Percentiles rank a stretch among this genome's conserved stretches.
These are phyloP conservation scores for Phalloptychus januarius DNA, from an alignment of 2,797 vertebrate species.

Conservation along the genomic window DNA sequence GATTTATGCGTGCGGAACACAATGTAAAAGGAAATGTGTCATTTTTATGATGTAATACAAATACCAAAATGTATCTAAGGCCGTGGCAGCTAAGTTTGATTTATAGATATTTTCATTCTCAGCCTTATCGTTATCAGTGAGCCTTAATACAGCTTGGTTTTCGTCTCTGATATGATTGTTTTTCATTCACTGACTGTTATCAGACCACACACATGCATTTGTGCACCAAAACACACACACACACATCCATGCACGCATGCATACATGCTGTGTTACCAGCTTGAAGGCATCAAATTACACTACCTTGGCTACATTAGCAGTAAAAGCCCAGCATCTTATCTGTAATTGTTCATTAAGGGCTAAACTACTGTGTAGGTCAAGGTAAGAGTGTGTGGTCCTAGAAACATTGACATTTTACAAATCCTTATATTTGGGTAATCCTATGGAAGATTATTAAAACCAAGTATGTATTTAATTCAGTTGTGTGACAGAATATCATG, in stretches of 20 bases:
- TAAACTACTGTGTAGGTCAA: constrained; percentile 42
- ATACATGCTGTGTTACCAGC: constrained; percentile 52
- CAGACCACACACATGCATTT: constrained; percentile 58
- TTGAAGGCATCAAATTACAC: constrained; percentile 71
- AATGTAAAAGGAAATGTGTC: not conserved
- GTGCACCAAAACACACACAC: constrained; percentile 28
- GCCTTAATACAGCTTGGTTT: constrained; percentile 34
- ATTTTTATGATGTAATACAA: constrained; percentile 15
- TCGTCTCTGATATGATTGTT: constrained; percentile 49
- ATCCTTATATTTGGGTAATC: constrained; percentile 15
- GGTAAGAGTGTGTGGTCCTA: constrained; percentile 42
- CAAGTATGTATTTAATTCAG: not conserved
- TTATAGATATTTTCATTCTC: constrained; percentile 23
- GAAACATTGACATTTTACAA: constrained; percentile 35
- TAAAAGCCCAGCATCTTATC: constrained; percentile 73
- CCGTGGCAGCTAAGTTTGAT: not conserved
- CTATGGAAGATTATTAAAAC: constrained; percentile 9
- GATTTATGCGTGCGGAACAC: not conserved
- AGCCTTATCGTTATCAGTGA: constrained; percentile 10
- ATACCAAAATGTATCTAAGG: not conserved
- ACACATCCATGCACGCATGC: constrained; percentile 32
- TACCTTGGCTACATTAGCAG: constrained; percentile 67
- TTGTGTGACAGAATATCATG: not conserved
- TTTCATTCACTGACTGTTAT: constrained; percentile 38
- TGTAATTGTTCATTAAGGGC: constrained; percentile 72